Evolutionary conservation across 1,140 invertebrate genomes (phyloP).

Genomic region (Scaptomyza graminum): DNA sequence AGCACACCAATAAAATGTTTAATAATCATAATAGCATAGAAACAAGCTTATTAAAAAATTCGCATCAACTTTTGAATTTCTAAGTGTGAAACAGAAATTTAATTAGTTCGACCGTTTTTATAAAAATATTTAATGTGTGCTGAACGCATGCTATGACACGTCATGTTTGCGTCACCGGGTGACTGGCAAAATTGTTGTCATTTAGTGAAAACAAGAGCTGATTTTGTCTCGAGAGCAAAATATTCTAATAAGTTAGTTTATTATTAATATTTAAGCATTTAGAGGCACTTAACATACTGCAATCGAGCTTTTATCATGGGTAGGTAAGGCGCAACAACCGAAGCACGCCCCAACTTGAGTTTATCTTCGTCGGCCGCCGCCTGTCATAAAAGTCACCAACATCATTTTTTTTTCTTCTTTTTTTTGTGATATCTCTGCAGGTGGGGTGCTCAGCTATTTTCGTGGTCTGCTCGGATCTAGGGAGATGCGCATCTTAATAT

Average conservation of each 20-base stretch:
- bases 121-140: slow-evolving; percentile 25
- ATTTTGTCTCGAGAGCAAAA: slow-evolving; percentile 54
- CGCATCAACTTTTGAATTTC: background rate
- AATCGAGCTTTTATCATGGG: slow-evolving; percentile 65
- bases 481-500: slow-evolving; percentile 98
- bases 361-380: slow-evolving; percentile 47
- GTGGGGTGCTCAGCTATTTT: slow-evolving; percentile 98
- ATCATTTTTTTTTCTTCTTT: slow-evolving; percentile 30
- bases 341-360: slow-evolving; percentile 8
- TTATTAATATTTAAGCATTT: slow-evolving; percentile 64
- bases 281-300: slow-evolving; percentile 64
- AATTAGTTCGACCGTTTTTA: background rate
- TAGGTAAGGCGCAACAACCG: slow-evolving; percentile 34
- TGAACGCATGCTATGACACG: slow-evolving; percentile 70
- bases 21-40: background rate
- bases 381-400: slow-evolving; percentile 61
- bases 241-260: slow-evolving; percentile 66
- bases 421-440: slow-evolving; percentile 85
- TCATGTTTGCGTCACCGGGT: slow-evolving; percentile 61
- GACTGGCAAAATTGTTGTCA: slow-evolving; percentile 66
- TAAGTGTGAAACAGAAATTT: background rate
- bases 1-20: slow-evolving; percentile 15
- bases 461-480: slow-evolving; percentile 95
- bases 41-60: background rate
- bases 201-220: slow-evolving; percentile 75